Conservation (phyloP, 2,113 vertebrate genomes). For the Murina feae region DNA sequence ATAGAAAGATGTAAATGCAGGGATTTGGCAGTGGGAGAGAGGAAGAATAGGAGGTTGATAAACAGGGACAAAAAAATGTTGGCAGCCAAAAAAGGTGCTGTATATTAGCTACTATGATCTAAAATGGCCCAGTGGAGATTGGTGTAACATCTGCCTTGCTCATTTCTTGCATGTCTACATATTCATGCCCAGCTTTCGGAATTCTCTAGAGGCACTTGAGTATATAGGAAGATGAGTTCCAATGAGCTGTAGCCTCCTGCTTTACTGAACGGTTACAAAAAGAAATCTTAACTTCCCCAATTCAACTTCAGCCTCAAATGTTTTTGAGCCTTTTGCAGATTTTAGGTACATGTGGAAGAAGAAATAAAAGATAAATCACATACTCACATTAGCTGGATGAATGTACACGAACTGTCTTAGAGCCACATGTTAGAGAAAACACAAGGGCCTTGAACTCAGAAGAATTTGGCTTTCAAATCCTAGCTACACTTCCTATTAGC, state of each 20-base stretch:
- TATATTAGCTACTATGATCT: conserved; percentile 75
- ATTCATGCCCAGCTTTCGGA: conserved; percentile 83
- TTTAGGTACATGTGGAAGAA: not conserved
- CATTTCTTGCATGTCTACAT: conserved; percentile 77
- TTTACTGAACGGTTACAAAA: conserved; percentile 55
- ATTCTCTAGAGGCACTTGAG: conserved; percentile 77
- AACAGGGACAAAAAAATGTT: conserved; percentile 34
- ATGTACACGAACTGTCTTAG: not conserved
- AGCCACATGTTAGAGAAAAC: not conserved
- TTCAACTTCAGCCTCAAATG: not conserved
- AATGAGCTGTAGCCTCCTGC: conserved; percentile 71
- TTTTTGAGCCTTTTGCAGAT: conserved; percentile 45
- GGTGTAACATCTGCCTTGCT: conserved; percentile 80
- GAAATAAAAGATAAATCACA: not conserved
- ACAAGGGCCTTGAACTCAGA: not conserved
- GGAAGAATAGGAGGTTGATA: conserved; percentile 46
- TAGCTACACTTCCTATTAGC: not conserved
- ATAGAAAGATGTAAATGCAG: conserved; percentile 13
- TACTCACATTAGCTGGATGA: not conserved
- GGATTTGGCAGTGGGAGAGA: not conserved
- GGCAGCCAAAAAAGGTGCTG: conserved; percentile 73
- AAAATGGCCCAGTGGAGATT: conserved; percentile 77
- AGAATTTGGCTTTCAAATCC: not conserved
- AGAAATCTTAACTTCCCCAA: not conserved
- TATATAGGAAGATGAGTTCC: conserved; percentile 76